phyloP scores from a whole-genome alignment of 2,113 vertebrate genomes.

The Phyllopteryx taeniolatus region DNA sequence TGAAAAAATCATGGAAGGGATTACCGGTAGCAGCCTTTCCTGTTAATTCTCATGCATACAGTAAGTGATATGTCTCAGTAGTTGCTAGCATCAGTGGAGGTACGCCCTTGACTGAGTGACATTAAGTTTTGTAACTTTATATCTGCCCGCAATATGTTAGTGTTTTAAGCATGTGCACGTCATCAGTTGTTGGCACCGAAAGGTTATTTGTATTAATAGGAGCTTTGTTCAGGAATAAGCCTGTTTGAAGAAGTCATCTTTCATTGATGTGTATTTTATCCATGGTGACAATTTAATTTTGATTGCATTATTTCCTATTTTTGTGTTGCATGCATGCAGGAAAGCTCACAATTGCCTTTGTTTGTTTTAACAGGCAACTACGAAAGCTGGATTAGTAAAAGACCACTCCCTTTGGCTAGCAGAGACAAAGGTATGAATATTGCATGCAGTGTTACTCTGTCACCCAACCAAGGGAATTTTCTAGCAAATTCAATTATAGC shows the following conservation, averaged over 20 bases:
- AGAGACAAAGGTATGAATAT: slow-evolving; percentile 85
- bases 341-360: slow-evolving; percentile 14
- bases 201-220: too few species aligned
- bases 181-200: too few species aligned
- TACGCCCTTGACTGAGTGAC: too few species aligned
- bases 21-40: slow-evolving; percentile 1
- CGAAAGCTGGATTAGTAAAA: slow-evolving; percentile 74
- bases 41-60: not conserved
- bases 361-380: slow-evolving; percentile 74
- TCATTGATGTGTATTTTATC: not conserved
- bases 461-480: not conserved
- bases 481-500: slow-evolving; percentile 6
- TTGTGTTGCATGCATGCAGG: not conserved
- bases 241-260: not conserved
- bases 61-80: too few species aligned
- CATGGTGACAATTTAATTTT: not conserved
- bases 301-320: not conserved
- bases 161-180: too few species aligned
- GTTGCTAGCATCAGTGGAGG: too few species aligned
- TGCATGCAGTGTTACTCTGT: not conserved
- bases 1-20: slow-evolving; percentile 5
- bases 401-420: slow-evolving; percentile 90
- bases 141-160: too few species aligned
- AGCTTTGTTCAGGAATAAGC: too few species aligned
- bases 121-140: too few species aligned